Conservation (phyloP, 2,888 invertebrate genomes). For the Rutpela maculata region DNA sequence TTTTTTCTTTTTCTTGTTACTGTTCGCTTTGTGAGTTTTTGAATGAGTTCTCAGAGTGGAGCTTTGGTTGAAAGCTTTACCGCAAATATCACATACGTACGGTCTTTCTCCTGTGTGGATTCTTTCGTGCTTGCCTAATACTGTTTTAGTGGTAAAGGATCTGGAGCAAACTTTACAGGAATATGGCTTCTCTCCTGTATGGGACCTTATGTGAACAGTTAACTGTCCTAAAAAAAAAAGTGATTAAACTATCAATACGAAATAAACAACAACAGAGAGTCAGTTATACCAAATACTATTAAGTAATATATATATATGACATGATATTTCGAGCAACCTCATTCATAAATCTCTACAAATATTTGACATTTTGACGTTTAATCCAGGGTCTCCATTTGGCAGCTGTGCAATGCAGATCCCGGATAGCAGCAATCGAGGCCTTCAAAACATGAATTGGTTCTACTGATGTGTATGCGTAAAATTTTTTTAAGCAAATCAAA, state of each 20-base stretch:
- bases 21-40: constrained; percentile 56
- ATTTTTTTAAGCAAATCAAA: too few species aligned
- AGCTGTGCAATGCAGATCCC: too few species aligned
- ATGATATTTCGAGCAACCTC: too few species aligned
- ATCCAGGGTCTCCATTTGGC: too few species aligned
- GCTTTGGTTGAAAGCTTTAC: constrained; percentile 67
- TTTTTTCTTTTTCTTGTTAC: constrained; percentile 31
- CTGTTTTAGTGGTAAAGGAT: constrained; percentile 64
- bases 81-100: constrained; percentile 67
- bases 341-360: too few species aligned
- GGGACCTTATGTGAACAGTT: constrained; percentile 45
- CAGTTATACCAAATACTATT: too few species aligned
- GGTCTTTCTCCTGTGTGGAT: constrained; percentile 70
- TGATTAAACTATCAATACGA: not conserved
- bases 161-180: constrained; percentile 63
- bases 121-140: constrained; percentile 64
- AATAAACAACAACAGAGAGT: not conserved
- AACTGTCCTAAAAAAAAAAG: constrained; percentile 38
- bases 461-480: too few species aligned
- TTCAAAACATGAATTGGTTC: too few species aligned
- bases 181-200: constrained; percentile 53
- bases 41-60: constrained; percentile 66
- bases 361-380: too few species aligned
- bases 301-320: too few species aligned
- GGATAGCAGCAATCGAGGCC: too few species aligned